Evolutionary conservation across 1,140 invertebrate genomes (phyloP).

Genomic region (Eumeta japonica): DNA sequence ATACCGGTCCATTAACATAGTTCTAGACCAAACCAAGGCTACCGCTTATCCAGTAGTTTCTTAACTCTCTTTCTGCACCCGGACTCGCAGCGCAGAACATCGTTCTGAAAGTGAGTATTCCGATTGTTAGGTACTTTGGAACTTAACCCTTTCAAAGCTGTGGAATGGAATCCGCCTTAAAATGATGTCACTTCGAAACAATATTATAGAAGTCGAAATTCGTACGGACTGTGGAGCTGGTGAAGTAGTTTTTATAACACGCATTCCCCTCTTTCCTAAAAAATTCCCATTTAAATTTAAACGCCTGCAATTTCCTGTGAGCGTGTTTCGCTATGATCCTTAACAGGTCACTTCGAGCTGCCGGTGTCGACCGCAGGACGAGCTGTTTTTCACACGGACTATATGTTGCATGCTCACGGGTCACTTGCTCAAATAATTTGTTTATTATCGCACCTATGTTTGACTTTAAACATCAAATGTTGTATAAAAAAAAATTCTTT

Average conservation of each 20-base stretch:
- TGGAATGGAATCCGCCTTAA: constrained; percentile 16
- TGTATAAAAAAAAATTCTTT: no score
- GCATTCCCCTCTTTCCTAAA: constrained; percentile 11
- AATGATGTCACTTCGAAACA: no score
- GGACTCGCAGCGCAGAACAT: constrained; percentile 13
- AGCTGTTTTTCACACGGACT: no score
- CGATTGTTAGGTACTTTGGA: constrained; percentile 11
- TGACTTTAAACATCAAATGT: no score
- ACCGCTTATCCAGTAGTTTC: constrained; percentile 10
- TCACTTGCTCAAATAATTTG: no score
- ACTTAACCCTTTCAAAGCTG: constrained; percentile 11
- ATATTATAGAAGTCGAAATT: constrained; percentile 15
- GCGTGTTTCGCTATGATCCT: constrained; percentile 7
- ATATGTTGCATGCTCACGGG: no score
- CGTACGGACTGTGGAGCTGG: constrained; percentile 10
- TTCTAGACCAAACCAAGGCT: no score
- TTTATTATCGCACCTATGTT: no score
- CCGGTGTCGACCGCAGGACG: no score
- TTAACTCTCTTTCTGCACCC: constrained; percentile 6
- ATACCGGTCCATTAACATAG: no score
- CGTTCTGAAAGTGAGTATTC: constrained; percentile 6
- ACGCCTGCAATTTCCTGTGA: constrained; percentile 10
- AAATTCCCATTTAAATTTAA: constrained; percentile 14
- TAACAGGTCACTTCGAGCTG: constrained; percentile 5
- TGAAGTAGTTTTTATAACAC: constrained; percentile 12